phyloP scores from a whole-genome alignment of 2,888 invertebrate genomes.

The Harpagoxenus sublaevis region DNA sequence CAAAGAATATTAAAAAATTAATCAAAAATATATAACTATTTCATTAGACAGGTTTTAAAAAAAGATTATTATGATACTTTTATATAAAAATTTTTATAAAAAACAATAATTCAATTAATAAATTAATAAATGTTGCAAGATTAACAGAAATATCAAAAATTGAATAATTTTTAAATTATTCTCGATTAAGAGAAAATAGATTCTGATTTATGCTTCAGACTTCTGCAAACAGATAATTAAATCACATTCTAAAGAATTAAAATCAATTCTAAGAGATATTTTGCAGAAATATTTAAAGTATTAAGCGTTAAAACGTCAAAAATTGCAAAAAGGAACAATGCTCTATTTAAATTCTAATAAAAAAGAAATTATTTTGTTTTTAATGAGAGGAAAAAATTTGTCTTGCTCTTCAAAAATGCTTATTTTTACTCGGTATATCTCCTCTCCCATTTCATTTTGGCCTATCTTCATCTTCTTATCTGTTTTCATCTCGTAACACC shows the following conservation, averaged over 20 bases:
- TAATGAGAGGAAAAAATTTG: neutral
- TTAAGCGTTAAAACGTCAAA: neutral
- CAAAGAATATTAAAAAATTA: no score
- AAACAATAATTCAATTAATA: no score
- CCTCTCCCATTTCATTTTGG: constrained; percentile 27
- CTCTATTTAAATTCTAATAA: neutral
- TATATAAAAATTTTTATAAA: no score
- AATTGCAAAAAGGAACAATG: neutral
- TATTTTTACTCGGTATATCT: constrained; percentile 27
- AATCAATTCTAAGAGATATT: neutral
- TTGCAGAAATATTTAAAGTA: neutral
- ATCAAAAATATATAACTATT: no score
- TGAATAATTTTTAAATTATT: neutral
- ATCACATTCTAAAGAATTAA: neutral
- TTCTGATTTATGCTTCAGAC: neutral
- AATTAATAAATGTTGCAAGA: no score
- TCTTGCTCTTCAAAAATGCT: neutral
- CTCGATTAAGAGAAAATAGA: neutral
- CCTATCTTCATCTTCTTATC: constrained; percentile 28
- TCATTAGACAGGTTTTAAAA: no score
- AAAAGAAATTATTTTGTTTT: neutral
- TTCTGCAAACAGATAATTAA: neutral
- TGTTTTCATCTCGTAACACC: constrained; percentile 40
- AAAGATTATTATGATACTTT: no score
- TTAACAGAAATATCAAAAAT: no score